phyloP scores from a whole-genome alignment of 1,140 invertebrate species.

The Platyura marginata region DNA sequence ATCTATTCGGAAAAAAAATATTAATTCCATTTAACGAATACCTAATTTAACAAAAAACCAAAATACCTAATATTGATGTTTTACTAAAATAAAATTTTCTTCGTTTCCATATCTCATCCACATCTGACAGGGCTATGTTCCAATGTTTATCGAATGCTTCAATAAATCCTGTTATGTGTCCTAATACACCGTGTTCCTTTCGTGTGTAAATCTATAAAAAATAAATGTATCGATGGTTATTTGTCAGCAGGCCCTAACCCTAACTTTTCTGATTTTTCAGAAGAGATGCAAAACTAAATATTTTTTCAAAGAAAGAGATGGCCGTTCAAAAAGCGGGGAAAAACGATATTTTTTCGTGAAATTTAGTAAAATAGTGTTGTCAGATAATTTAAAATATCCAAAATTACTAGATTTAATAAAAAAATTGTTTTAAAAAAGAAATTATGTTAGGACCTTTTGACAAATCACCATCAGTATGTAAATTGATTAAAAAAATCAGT shows the following conservation, averaged over 20 bases:
- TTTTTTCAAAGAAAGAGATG: too few species aligned
- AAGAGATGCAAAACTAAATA: too few species aligned
- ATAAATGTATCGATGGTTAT: too few species aligned
- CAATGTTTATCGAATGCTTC: constrained; percentile 88
- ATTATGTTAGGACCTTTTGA: too few species aligned
- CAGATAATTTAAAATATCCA: too few species aligned
- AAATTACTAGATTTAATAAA: too few species aligned
- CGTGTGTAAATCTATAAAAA: constrained; percentile 45
- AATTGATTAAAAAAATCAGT: not conserved
- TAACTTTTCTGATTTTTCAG: too few species aligned
- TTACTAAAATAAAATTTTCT: constrained; percentile 18
- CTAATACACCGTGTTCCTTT: constrained; percentile 43
- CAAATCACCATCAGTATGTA: not conserved
- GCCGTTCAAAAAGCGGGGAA: too few species aligned
- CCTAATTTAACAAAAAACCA: not conserved
- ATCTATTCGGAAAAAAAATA: too few species aligned
- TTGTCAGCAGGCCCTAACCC: too few species aligned
- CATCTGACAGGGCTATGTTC: constrained; percentile 77
- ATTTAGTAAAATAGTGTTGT: too few species aligned
- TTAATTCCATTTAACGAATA: not conserved
- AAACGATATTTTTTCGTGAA: too few species aligned
- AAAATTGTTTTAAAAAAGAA: not conserved
- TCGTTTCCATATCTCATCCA: constrained; percentile 66
- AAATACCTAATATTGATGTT: not conserved
- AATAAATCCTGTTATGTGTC: constrained; percentile 59